Evolutionary conservation across 2,888 invertebrate species (phyloP).

Genomic region (Dicyrtomina minuta): DNA sequence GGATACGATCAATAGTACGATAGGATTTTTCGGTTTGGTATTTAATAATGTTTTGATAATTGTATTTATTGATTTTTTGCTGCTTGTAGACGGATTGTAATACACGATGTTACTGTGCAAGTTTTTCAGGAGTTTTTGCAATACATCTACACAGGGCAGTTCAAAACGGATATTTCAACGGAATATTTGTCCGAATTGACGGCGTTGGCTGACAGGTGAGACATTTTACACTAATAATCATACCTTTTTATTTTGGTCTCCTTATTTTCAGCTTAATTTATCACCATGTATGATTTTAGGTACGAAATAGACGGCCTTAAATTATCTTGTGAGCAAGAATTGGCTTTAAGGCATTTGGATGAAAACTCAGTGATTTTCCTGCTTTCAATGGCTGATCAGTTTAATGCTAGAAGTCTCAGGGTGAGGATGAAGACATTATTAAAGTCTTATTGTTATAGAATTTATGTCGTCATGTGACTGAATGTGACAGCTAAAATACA

Average conservation of each 20-base stretch:
- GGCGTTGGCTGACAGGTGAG: slow-evolving; percentile 64
- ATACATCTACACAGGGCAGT: slow-evolving; percentile 66
- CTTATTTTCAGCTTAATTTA: too few species aligned
- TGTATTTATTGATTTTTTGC: slow-evolving; percentile 1
- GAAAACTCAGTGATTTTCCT: slow-evolving; percentile 67
- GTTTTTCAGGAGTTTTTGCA: slow-evolving; percentile 66
- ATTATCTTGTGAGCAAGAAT: slow-evolving; percentile 65
- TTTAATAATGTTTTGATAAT: not conserved
- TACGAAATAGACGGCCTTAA: slow-evolving; percentile 67
- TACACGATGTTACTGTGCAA: slow-evolving; percentile 67
- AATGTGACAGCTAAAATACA: too few species aligned
- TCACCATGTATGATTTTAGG: slow-evolving; percentile 51
- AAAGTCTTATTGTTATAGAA: not conserved
- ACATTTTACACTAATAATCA: not conserved
- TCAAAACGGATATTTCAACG: slow-evolving; percentile 55
- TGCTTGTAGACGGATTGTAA: slow-evolving; percentile 64
- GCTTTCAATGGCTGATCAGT: slow-evolving; percentile 68
- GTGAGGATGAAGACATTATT: slow-evolving; percentile 56
- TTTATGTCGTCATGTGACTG: not conserved
- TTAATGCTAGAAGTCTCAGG: slow-evolving; percentile 63
- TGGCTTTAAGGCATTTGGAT: slow-evolving; percentile 63
- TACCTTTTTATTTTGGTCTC: too few species aligned
- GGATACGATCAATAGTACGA: not conserved
- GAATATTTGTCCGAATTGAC: slow-evolving; percentile 63
- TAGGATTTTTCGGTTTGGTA: not conserved